Conservation (phyloP, 2,888 invertebrate species). For the Lasioglossum oenotherae region DNA sequence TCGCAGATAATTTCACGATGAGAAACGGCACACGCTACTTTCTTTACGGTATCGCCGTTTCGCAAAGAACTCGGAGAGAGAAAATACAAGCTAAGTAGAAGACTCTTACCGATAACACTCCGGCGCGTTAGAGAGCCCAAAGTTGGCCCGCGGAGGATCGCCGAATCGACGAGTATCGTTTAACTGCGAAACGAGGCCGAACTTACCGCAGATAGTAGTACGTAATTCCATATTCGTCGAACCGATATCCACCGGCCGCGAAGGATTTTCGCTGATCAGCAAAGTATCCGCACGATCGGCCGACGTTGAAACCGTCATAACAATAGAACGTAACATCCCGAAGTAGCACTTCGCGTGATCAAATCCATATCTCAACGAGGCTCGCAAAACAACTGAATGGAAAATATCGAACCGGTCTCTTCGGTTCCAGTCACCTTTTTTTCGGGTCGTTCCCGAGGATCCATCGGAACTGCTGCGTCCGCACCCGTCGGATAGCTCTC, state of each 20-base stretch:
- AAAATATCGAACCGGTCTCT: constrained; percentile 37
- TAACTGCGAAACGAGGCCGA: constrained; percentile 6
- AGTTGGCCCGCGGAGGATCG: background rate
- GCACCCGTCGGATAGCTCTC: constrained; percentile 59
- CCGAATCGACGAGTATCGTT: background rate
- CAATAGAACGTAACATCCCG: constrained; percentile 45
- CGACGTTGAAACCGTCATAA: constrained; percentile 34
- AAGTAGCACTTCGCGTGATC: constrained; percentile 58
- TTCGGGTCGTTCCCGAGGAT: background rate
- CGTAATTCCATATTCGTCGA: constrained; percentile 32
- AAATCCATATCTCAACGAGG: constrained; percentile 57
- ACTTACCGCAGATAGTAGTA: background rate
- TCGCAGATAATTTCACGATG: background rate
- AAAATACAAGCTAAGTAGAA: background rate
- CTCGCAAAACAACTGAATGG: constrained; percentile 42
- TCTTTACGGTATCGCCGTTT: background rate
- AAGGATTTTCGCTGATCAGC: constrained; percentile 51
- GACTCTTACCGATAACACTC: background rate
- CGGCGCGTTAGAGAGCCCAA: background rate
- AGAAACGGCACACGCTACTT: background rate
- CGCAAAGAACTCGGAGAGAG: background rate
- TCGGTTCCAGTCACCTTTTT: constrained; percentile 3
- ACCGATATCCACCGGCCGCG: constrained; percentile 22
- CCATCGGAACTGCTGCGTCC: constrained; percentile 59
- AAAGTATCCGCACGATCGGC: constrained; percentile 29